Evolutionary conservation across 2,888 invertebrate genomes (phyloP).

Genomic region (Cataglyphis albicans): DNA sequence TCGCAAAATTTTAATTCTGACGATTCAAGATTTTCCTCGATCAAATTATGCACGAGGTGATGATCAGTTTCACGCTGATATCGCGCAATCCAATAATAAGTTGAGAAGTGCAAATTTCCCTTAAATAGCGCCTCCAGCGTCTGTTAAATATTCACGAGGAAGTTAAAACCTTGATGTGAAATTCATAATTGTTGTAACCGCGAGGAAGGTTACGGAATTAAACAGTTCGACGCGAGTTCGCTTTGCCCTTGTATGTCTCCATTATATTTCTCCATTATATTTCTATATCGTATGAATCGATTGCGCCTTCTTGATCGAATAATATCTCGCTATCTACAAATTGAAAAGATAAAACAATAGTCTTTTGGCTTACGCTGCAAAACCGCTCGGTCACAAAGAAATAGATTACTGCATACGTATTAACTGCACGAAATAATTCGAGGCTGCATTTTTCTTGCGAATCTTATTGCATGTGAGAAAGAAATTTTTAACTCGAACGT

Average conservation of each 20-base stretch:
- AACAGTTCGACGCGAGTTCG: constrained; percentile 48
- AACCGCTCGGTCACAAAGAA: neutral
- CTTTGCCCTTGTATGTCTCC: constrained; percentile 10
- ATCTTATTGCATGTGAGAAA: neutral
- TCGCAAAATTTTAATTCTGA: neutral
- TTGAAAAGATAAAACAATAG: neutral
- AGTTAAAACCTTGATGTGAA: constrained; percentile 59
- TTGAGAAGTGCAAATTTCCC: constrained; percentile 50
- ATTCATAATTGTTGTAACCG: constrained; percentile 43
- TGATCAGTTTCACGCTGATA: constrained; percentile 28
- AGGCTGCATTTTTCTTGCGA: neutral
- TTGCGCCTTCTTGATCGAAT: neutral
- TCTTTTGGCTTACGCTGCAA: neutral
- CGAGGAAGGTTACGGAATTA: constrained; percentile 56
- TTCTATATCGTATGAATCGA: neutral
- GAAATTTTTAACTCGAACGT: constrained; percentile 18
- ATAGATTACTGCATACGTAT: neutral
- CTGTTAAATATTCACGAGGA: constrained; percentile 66
- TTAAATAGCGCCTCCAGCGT: constrained; percentile 59
- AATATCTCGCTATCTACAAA: neutral
- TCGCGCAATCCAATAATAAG: constrained; percentile 62
- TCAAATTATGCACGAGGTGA: constrained; percentile 53
- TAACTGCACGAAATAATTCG: neutral
- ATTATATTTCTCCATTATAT: too few species aligned
- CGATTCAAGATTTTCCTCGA: neutral